Evolutionary conservation across 1,140 invertebrate species (phyloP).

Genomic region (Pogonognathellus flavescens): DNA sequence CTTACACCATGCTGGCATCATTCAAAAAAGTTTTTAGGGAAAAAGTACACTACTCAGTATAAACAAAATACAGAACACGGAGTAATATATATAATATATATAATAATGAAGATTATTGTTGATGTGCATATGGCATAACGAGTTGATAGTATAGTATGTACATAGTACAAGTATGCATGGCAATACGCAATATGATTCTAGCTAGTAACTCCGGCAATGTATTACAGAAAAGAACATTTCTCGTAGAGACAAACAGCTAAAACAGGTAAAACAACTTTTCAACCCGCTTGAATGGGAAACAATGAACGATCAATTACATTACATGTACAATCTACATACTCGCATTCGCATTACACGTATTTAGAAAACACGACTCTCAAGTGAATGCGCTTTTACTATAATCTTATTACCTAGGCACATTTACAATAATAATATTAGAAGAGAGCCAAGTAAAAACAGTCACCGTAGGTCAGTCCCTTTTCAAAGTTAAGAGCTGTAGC

Average conservation of each 20-base stretch:
- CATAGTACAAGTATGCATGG: not conserved
- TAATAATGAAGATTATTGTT: too few species aligned
- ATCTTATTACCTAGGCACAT: not conserved
- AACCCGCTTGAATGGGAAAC: constrained; percentile 24
- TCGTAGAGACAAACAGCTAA: not conserved
- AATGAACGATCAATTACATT: constrained; percentile 49
- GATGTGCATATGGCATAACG: too few species aligned
- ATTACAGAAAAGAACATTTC: not conserved
- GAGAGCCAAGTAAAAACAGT: not conserved
- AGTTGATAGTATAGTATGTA: not conserved
- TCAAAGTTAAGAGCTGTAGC: not conserved
- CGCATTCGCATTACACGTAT: not conserved
- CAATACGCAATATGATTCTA: not conserved
- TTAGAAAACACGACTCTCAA: not conserved
- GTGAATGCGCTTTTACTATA: not conserved
- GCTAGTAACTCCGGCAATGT: not conserved
- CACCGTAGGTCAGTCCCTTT: constrained; percentile 35
- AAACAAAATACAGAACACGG: too few species aligned
- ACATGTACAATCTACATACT: not conserved
- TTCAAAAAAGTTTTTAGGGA: too few species aligned
- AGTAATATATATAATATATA: too few species aligned
- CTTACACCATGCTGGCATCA: too few species aligned
- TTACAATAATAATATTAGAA: not conserved
- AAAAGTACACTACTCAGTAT: too few species aligned
- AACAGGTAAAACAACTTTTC: constrained; percentile 40